Base-by-base conservation (phyloP, 2,888 invertebrate species). In the Harpagoxenus sublaevis region DNA sequence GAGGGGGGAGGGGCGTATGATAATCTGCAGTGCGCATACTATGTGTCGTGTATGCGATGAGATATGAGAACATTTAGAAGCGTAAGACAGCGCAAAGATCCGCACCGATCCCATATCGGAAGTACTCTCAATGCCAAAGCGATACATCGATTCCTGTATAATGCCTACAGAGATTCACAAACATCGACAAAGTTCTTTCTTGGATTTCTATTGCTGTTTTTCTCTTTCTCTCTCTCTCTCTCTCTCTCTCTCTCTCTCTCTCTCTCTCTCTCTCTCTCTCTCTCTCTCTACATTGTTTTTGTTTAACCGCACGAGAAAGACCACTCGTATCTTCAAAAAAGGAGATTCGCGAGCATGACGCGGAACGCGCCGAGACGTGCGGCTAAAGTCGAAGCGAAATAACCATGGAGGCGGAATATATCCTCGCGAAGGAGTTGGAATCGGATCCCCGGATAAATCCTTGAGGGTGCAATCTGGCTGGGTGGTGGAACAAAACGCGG, bases 381-480 rank as follows among this genome's bases (percentile, higher is more conserved):
- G 31, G 15, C 39, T 42, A 12, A 75, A 65, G 65, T n/a, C 42
- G 31, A 55, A 18, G 57, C 35, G 62, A 63, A 53, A 75, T 75
- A 81, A 70, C 75, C 74, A 53, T 35, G 63, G 53, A 71, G 66
- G 73, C 42, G 75, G 75, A 65, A 82, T 73, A 77, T 62, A 70
- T 60, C 77, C 65, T 45, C 57, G 75, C 70, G 79, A 81, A 84
- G 71, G 83, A 83, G 83, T 86, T 73, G 87, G 75, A 88, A 87
- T 87, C 89, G 89, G 90, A 91, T 91, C 87, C 87, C 68, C 68
- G 75, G 83, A 85, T 88, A 89, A 88, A 91, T 91, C 87, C 86
- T 87, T 87, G 88, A 86, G 83, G 89, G 87, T 87, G 86, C 87
- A 87, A 90, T 91, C 89, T 89, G 87, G 85, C 85, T 87, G 89